Evolutionary conservation across 2,888 invertebrate species (phyloP).

Genomic region (Phalera bucephala): DNA sequence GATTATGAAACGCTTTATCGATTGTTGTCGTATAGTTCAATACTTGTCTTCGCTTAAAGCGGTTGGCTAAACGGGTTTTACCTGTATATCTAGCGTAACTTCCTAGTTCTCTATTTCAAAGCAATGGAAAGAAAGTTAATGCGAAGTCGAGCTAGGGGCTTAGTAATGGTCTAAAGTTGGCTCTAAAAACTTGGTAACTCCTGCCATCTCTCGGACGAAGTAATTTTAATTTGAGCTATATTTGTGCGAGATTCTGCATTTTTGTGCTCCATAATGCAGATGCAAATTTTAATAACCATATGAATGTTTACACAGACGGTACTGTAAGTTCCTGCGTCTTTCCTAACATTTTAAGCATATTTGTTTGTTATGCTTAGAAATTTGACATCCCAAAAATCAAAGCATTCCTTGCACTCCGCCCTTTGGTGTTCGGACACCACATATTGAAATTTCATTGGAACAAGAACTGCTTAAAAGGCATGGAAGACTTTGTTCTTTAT

Average conservation of each 20-base stretch:
- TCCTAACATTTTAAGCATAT: not conserved
- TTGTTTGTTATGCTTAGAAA: not conserved
- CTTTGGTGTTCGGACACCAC: conserved; percentile 12
- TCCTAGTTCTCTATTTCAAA: conserved; percentile 39
- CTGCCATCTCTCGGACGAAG: conserved; percentile 22
- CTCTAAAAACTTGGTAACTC: conserved; percentile 34
- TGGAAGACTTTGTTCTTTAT: conserved; percentile 46
- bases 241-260: conserved; percentile 3
- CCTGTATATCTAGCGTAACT: conserved; percentile 24
- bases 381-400: conserved; percentile 12
- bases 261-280: conserved; percentile 4
- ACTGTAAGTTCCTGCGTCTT: not conserved
- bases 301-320: not conserved
- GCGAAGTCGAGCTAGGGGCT: conserved; percentile 25
- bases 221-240: conserved; percentile 10
- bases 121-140: conserved; percentile 47
- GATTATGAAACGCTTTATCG: conserved; percentile 30
- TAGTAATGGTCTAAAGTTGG: conserved; percentile 30
- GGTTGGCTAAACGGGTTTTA: conserved; percentile 30
- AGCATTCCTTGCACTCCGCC: conserved; percentile 23
- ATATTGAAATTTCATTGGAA: conserved; percentile 28
- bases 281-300: not conserved
- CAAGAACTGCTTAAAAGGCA: conserved; percentile 30
- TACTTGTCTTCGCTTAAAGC: conserved; percentile 21
- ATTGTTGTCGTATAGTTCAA: conserved; percentile 23